Conservation (phyloP, 92 coral and sea anemone genomes). For the Heliopora coerulea region DNA sequence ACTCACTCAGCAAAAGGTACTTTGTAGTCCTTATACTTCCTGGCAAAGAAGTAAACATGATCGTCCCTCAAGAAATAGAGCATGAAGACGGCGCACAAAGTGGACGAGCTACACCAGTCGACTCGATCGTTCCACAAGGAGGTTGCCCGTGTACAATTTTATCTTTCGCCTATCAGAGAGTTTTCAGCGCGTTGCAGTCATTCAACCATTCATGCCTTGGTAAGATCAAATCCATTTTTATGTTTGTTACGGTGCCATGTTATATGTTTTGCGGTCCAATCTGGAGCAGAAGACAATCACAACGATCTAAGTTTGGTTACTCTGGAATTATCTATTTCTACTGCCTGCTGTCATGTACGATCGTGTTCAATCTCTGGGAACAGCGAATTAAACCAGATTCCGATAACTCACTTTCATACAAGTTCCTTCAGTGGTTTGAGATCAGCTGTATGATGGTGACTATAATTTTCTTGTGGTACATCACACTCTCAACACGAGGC, state of each 20-base stretch:
- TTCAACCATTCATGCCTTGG: background rate
- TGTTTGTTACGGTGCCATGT: constrained; percentile 14
- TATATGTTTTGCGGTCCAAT: constrained; percentile 11
- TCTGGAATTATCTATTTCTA: constrained; percentile 28
- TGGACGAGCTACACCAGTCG: background rate
- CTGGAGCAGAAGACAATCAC: background rate
- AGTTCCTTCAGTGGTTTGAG: constrained; percentile 10
- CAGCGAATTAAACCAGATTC: background rate
- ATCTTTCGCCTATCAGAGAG: background rate
- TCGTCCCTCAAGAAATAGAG: too few species aligned
- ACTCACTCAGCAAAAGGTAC: too few species aligned
- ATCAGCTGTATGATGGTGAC: background rate
- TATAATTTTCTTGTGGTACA: constrained; percentile 6
- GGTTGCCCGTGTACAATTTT: background rate
- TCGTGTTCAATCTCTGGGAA: constrained; percentile 27
- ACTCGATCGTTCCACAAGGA: background rate
- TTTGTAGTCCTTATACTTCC: too few species aligned
- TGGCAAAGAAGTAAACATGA: too few species aligned
- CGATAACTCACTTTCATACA: background rate
- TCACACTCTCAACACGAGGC: background rate
- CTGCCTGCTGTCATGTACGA: constrained; percentile 9
- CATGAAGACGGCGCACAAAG: too few species aligned
- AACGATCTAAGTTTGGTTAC: constrained; percentile 13
- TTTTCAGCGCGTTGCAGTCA: background rate
- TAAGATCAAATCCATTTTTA: constrained; percentile 9